Evolutionary conservation across 2,888 invertebrate species (phyloP).

Genomic region (Leptopilina myrica): DNA sequence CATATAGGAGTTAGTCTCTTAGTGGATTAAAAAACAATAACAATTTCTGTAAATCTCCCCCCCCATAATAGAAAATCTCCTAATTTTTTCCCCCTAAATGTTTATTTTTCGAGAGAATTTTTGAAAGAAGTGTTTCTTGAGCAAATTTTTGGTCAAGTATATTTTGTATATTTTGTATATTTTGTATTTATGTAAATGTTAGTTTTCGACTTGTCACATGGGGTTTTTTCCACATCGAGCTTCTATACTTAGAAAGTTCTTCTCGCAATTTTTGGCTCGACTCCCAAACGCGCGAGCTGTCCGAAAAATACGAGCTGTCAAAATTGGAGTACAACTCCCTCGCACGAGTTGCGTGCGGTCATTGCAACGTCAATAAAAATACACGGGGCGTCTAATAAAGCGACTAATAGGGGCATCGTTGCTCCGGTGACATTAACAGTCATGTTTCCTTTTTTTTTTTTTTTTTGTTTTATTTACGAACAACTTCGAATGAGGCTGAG

Average conservation of each 20-base stretch:
- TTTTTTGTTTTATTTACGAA: conserved; percentile 33
- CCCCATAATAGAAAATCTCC: too few relatives aligned
- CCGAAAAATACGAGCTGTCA: conserved; percentile 52
- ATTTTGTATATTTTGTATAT: not conserved
- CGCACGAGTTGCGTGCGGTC: conserved; percentile 48
- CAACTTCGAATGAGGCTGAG: conserved; percentile 22
- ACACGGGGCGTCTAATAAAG: conserved; percentile 60
- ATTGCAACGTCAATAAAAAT: conserved; percentile 55
- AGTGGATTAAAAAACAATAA: not conserved
- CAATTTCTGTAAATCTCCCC: not conserved
- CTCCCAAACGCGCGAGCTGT: conserved; percentile 56
- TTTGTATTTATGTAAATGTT: not conserved
- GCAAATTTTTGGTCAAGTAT: not conserved
- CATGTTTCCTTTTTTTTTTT: not conserved
- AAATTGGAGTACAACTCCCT: conserved; percentile 54
- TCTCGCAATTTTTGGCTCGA: conserved; percentile 67
- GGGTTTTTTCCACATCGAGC: conserved; percentile 18
- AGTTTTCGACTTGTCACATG: not conserved
- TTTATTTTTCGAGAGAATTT: too few relatives aligned
- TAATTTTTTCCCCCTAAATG: too few relatives aligned
- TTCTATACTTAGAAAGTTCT: conserved; percentile 69
- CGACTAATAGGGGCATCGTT: conserved; percentile 60
- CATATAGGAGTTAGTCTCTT: not conserved
- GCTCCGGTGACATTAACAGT: conserved; percentile 34
- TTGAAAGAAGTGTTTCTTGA: too few relatives aligned